Base-by-base conservation (phyloP, 2,888 invertebrate genomes). In the Drosophila colorata region DNA sequence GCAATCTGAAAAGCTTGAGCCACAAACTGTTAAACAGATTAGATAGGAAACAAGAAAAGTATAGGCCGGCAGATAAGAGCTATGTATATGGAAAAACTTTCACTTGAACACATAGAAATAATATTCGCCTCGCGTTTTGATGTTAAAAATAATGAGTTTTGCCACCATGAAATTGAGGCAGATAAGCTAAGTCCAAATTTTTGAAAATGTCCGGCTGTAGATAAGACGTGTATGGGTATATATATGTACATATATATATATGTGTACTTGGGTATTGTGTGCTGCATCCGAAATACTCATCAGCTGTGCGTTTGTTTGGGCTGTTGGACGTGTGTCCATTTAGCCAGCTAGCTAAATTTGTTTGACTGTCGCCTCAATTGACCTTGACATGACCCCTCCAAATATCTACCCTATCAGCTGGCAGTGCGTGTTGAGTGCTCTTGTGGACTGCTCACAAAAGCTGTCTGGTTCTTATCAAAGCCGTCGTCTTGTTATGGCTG, bases 351-450 rank as follows among this genome's bases (percentile, higher is more conserved):
- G 14, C 37, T 18, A 14, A 3, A 31, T 46, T 33, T 40, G 18
- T 41, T 18, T 18, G 37, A 18, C 9, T 44, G 16, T 28, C 33
- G 41, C 47, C 38, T 9, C 4, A 8, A 13, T 25, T 69, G 79
- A 85, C 85, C 82, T 80, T 85, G 80, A 52, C 69, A 66, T 63
- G 82, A 85, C 80, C 69, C 78, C 46, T 51, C 51, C 41, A 49
- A 64, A 58, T 37, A 46, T 46, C 41, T 47, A 41, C 33, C 37
- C 53, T 55, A 51, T 71, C 47, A 65, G 69, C 56, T 40, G 46
- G 13, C 23, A 6, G 11, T 47, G 38, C 16, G 31, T 38, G 14
- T n/a, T 53, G 13, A 13, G 33, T 5, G 37, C 41, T 18, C 13
- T 48, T 35, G 1, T 35, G 28, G 41, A 41, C 18, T 43, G 35